phyloP scores from a whole-genome alignment of 2,113 vertebrate genomes.

The Quiscalus mexicanus region DNA sequence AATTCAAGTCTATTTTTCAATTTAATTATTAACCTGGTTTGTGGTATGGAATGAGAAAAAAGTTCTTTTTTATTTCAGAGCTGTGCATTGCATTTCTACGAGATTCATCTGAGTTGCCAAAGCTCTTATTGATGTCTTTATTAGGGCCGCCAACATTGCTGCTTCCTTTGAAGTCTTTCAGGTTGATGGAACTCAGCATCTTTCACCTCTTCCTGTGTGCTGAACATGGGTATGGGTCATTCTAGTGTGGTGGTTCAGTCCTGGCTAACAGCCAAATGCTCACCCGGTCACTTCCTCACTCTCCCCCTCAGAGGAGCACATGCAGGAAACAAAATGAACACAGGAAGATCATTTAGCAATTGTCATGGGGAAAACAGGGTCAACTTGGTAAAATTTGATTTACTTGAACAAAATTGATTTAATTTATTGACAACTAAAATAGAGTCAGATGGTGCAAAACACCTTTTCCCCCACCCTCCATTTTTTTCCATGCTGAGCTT shows the following conservation, averaged over 20 bases:
- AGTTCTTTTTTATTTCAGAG: not conserved
- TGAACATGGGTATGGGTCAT: fast-evolving
- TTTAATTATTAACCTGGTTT: not conserved
- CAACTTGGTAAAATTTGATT: not conserved
- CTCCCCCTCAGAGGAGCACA: fast-evolving
- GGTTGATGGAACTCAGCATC: not conserved
- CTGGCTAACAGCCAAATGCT: not conserved
- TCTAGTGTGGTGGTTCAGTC: not conserved
- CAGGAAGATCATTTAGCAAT: not conserved
- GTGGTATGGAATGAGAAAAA: not conserved
- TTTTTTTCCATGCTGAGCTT: not conserved
- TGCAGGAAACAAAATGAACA: not conserved
- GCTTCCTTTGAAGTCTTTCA: not conserved
- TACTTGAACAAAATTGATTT: not conserved
- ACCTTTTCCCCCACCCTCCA: not conserved
- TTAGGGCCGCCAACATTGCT: not conserved
- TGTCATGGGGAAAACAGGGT: not conserved
- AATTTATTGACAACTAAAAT: not conserved
- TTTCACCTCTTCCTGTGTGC: not conserved
- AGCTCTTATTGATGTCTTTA: not conserved
- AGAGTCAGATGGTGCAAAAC: not conserved
- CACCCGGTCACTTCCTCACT: not conserved
- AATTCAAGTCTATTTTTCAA: not conserved
- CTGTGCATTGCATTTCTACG: not conserved
- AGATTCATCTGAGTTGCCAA: not conserved